Conservation (phyloP, 2,797 vertebrate genomes). For the Betta splendens region DNA sequence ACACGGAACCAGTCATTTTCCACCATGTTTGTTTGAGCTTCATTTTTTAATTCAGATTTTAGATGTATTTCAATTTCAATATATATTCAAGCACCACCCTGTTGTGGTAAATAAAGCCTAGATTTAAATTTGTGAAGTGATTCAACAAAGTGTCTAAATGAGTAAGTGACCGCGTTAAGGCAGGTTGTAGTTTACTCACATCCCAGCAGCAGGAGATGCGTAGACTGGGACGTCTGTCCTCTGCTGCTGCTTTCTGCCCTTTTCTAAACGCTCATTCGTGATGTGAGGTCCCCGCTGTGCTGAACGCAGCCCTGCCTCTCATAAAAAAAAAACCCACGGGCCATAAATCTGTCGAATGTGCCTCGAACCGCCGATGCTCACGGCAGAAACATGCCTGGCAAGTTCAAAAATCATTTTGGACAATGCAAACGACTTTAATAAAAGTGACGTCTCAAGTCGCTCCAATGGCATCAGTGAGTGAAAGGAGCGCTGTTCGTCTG, state of each 20-base stretch:
- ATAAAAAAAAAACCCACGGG: slow-evolving; percentile 40
- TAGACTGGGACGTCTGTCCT: not conserved
- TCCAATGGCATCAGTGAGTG: slow-evolving; percentile 52
- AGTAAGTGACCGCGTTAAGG: too few species aligned
- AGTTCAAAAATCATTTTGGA: slow-evolving; percentile 44
- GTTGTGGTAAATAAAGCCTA: too few species aligned
- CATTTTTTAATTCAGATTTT: too few species aligned
- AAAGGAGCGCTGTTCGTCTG: slow-evolving; percentile 71
- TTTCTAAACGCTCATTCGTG: slow-evolving; percentile 5
- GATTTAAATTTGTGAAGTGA: too few species aligned
- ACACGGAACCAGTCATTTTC: too few species aligned
- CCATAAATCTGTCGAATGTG: slow-evolving; percentile 44
- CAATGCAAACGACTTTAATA: slow-evolving; percentile 60
- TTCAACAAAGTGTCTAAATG: too few species aligned
- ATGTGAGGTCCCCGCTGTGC: slow-evolving; percentile 39
- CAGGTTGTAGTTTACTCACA: too few species aligned
- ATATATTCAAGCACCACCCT: too few species aligned
- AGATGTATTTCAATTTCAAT: too few species aligned
- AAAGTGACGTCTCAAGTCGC: slow-evolving; percentile 45
- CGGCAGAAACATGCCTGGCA: slow-evolving; percentile 23
- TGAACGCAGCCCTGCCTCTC: slow-evolving; percentile 4
- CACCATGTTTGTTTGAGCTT: too few species aligned
- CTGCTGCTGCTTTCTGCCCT: slow-evolving; percentile 9
- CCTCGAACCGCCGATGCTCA: slow-evolving; percentile 27
- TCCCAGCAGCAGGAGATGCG: not conserved